phyloP scores from a whole-genome alignment of 1,140 invertebrate genomes.

The Apis dorsata region DNA sequence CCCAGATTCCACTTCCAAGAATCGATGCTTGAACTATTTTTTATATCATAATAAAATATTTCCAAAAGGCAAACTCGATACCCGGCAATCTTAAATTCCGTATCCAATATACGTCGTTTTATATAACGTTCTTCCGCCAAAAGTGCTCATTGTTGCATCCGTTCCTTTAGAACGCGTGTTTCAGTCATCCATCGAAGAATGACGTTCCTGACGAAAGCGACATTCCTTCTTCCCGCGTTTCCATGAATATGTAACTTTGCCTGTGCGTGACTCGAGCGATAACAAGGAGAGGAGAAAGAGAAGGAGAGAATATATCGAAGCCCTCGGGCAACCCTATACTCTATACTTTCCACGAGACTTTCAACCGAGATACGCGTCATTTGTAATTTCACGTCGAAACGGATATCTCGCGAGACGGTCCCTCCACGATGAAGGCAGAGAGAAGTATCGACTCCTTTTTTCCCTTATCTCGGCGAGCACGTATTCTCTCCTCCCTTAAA shows the following conservation, averaged over 20 bases:
- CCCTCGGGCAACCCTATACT: constrained; percentile 1
- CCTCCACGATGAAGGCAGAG: not conserved
- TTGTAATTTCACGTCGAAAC: constrained; percentile 56
- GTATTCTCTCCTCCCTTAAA: constrained; percentile 12
- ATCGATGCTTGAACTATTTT: no score
- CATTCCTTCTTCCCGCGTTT: not conserved
- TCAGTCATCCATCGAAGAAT: constrained; percentile 32
- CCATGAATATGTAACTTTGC: constrained; percentile 11
- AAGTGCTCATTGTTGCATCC: not conserved
- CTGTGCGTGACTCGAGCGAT: constrained; percentile 19
- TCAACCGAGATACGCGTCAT: constrained; percentile 53
- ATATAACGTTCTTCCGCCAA: no score
- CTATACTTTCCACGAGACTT: constrained; percentile 46
- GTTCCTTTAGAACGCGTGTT: constrained; percentile 1
- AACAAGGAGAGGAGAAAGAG: constrained; percentile 33
- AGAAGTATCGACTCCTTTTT: constrained; percentile 10
- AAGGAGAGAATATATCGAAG: constrained; percentile 25
- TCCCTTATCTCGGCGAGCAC: not conserved
- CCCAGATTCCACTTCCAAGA: no score
- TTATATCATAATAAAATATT: no score
- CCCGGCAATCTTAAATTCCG: no score
- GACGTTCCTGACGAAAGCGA: constrained; percentile 36
- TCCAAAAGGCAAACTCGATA: no score
- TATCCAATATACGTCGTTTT: not conserved
- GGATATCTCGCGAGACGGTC: not conserved